Conservation (phyloP, 1,140 invertebrate species). For the Ceratosolen solmsi region DNA sequence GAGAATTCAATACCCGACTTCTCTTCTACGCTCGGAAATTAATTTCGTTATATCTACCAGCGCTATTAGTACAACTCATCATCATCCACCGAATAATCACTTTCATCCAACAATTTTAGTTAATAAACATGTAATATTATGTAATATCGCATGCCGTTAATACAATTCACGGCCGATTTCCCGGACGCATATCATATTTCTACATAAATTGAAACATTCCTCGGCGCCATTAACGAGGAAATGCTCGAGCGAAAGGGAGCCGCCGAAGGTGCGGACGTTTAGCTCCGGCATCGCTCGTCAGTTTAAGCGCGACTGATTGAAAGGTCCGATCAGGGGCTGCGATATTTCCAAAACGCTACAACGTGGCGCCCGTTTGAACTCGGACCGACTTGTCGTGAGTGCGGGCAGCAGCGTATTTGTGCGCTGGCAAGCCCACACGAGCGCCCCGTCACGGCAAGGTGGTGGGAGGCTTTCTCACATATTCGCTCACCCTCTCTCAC, state of each 20-base stretch:
- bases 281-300: too few species aligned
- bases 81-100: not conserved
- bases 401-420: not conserved
- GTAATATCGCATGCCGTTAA: not conserved
- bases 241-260: not conserved
- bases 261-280: not conserved
- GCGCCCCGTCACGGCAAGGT: too few species aligned
- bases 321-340: not conserved
- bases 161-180: not conserved
- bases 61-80: not conserved
- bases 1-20: not conserved
- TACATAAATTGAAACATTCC: not conserved
- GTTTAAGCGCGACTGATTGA: not conserved
- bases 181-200: not conserved
- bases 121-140: too few species aligned
- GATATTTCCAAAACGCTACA: not conserved
- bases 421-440: too few species aligned
- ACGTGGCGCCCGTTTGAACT: not conserved
- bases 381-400: constrained; percentile 22
- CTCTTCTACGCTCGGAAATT: not conserved
- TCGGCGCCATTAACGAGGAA: not conserved
- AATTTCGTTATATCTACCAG: not conserved
- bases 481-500: too few species aligned
- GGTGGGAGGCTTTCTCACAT: too few species aligned
- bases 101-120: not conserved